Evolutionary conservation across 2,888 invertebrate genomes (phyloP), one percentile per base, ranked within the genome.

Genomic region (Pristionchus entomophagus): DNA sequence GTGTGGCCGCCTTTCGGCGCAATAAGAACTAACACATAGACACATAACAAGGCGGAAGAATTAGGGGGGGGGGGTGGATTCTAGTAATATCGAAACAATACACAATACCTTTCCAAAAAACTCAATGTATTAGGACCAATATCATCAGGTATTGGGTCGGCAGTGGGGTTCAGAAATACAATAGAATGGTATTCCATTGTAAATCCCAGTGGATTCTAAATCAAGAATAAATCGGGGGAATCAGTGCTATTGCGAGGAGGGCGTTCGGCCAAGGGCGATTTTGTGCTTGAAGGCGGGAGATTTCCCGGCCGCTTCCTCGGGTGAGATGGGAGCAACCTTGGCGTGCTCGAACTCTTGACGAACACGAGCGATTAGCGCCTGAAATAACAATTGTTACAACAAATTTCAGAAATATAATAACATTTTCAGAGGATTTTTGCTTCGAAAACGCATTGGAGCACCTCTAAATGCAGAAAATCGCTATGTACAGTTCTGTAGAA

Each of bases 191-290:
- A n/a, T n/a, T n/a, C n/a, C n/a, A n/a, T n/a, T n/a, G n/a, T n/a
- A n/a, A n/a, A n/a, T n/a, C n/a, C n/a, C n/a, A 26, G 59, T 22
- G 59, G 22, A 6, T 8, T 14, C 22, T 8, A 6, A 26, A 22
- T 22, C n/a, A 59, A 26, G 5, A 6, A 45, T 17, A 29, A 26
- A 77, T 77, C 77, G 51, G 22, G 2, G 6, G 35, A 32, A 19
- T 65, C 22, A 29, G 19, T 35, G 49, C 51, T 69, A 85, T 77
- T 85, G 85, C 5, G 73, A 41, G 53, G 85, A 85, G 12, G 77
- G 83, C 17, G 88, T 88, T 22, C 88, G 56, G 69, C 88, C 88
- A 6, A 88, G 84, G 56, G 88, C 88, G 77, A 88, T 88, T 73
- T 87, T 85, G 78, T 88, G 88, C 49, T 85, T 85, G 77, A 77